Conservation (phyloP, 2,113 vertebrate species). For the Apteryx owenii region DNA sequence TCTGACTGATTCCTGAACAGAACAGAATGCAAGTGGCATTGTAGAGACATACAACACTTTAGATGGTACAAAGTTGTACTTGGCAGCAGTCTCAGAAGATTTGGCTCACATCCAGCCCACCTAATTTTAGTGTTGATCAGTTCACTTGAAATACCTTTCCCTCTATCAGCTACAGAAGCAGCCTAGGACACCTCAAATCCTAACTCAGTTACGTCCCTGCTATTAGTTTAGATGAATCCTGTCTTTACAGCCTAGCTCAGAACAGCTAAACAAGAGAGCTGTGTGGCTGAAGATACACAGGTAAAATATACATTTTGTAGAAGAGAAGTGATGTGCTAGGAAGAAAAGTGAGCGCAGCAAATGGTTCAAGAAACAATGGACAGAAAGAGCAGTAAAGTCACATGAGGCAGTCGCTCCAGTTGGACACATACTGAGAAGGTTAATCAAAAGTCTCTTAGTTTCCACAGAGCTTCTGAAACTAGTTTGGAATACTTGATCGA, state of each 20-base stretch:
- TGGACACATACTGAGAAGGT: background rate
- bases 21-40: background rate
- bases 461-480: background rate
- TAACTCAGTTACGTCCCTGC: background rate
- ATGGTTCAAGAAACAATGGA: background rate
- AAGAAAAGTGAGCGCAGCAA: background rate
- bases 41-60: background rate
- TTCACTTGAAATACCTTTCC: background rate
- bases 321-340: background rate
- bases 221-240: background rate
- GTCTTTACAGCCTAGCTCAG: background rate
- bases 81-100: background rate
- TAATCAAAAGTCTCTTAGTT: background rate
- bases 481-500: background rate
- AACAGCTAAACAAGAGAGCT: background rate
- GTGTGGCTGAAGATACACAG: background rate
- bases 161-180: background rate
- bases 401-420: background rate
- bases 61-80: background rate
- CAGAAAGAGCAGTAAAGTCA: background rate
- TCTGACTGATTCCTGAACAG: background rate
- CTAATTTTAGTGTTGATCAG: background rate
- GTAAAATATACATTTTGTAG: background rate
- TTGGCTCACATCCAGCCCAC: fast-evolving
- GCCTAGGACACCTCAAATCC: background rate